Evolutionary conservation across 2,888 invertebrate species (phyloP).

Genomic region (Caenorhabditis macrosperma): DNA sequence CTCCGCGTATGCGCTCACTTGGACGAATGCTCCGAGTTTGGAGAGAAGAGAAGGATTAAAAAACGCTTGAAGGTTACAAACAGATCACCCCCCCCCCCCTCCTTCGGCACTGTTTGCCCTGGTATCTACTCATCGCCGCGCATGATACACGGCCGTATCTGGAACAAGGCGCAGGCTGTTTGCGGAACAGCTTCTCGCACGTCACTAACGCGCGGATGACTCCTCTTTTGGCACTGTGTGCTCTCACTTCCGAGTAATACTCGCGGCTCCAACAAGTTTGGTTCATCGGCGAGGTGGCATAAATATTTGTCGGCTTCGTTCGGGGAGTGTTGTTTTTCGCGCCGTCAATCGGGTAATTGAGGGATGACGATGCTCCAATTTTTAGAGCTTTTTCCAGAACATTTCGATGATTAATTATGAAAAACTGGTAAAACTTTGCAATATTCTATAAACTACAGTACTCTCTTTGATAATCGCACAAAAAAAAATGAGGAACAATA

Average conservation of each 20-base stretch:
- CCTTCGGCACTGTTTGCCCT: conserved; percentile 43
- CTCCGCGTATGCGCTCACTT: neutral
- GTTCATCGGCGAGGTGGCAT: conserved; percentile 3
- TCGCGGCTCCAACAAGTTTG: conserved; percentile 7
- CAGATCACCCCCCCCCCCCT: conserved; percentile 15
- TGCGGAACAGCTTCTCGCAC: conserved; percentile 19
- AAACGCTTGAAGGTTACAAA: conserved; percentile 46
- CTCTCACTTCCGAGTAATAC: neutral
- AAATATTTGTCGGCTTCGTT: neutral
- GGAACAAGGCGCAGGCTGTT: conserved; percentile 43
- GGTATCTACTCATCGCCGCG: conserved; percentile 13
- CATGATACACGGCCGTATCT: conserved; percentile 43
- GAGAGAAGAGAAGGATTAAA: conserved; percentile 13
- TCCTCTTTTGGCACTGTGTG: conserved; percentile 20
- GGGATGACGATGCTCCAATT: too few relatives aligned
- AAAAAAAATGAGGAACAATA: too few relatives aligned
- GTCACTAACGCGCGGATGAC: conserved; percentile 27
- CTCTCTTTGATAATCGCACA: too few relatives aligned
- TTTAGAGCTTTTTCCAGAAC: too few relatives aligned
- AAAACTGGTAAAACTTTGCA: neutral
- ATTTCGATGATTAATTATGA: neutral
- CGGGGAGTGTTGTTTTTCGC: neutral
- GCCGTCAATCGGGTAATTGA: conserved; percentile 3
- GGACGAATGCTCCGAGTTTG: neutral
- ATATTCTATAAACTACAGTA: too few relatives aligned